phyloP scores from a whole-genome alignment of 2,888 invertebrate genomes.

The Spisula subtruncata region DNA sequence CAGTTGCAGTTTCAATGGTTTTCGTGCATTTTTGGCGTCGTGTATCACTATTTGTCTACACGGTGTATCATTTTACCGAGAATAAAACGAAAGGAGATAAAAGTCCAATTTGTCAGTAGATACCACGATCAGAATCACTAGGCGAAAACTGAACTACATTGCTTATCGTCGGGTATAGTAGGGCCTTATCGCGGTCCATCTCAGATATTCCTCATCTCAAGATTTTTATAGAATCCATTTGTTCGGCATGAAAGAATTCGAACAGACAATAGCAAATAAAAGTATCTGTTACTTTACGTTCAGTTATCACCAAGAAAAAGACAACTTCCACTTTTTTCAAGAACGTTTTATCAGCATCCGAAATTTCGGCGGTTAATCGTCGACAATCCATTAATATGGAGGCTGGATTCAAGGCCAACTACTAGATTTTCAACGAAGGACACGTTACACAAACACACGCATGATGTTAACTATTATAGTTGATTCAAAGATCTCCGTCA shows the following conservation, averaged over 20 bases:
- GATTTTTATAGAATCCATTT: conserved; percentile 48
- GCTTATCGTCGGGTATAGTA: conserved; percentile 38
- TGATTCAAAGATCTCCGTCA: too few relatives aligned
- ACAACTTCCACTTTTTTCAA: background rate
- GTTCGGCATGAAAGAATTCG: conserved; percentile 45
- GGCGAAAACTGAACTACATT: conserved; percentile 44
- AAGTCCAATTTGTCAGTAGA: conserved; percentile 60
- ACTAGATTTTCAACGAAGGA: too few relatives aligned
- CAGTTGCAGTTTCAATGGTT: conserved; percentile 40
- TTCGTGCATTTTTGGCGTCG: conserved; percentile 54
- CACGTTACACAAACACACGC: too few relatives aligned
- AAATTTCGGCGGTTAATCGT: background rate
- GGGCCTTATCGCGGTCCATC: conserved; percentile 35
- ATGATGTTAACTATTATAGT: too few relatives aligned
- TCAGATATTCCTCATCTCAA: background rate
- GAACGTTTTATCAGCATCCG: background rate
- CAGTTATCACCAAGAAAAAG: conserved; percentile 32
- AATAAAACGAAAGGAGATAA: conserved; percentile 59
- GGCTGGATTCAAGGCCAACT: too few relatives aligned
- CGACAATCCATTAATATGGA: too few relatives aligned
- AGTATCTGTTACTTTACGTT: conserved; percentile 52
- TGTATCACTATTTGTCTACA: conserved; percentile 54
- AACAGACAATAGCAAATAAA: conserved; percentile 54
- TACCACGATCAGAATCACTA: conserved; percentile 43
- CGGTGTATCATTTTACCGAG: conserved; percentile 59